Base-by-base conservation (phyloP, 2,797 vertebrate genomes). In the Rhinella marina region DNA sequence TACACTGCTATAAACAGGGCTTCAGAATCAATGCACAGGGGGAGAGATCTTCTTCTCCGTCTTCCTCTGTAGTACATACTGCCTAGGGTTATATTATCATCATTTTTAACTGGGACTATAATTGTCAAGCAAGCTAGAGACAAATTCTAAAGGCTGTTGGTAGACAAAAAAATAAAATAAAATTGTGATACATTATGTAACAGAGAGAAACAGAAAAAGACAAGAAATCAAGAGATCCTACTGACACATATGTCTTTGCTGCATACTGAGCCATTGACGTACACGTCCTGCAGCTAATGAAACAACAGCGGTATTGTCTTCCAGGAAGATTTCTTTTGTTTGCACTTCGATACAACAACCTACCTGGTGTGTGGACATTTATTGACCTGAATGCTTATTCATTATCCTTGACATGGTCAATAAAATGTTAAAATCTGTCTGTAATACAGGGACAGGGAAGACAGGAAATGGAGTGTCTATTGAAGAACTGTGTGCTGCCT, bases 1-100 rank as follows among this genome's bases (percentile, higher is more conserved):
- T 23, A 48, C 14, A 61, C 32, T 77, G 41, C 23, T 62, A 85
- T 13, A 64, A 81, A 32, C 41, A 86, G 0, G 64, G 29, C 27
- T 72, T 59, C 81, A 27, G 25, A 79, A 81, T 86, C 85, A 41
- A 70, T 80, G 57, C 85, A 70, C 75, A 57, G 19, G 3, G 29
- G 56, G 72, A 32, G 41, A 62, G 27, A 25, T 76, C 9, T 57
- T n/a, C n/a, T 27, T 76, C 70, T 76, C 23, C 64, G n/a, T 61
- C 32, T 57, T 52, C 11, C n/a, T 62, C 29, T 25, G 54, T 59
- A 77, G 72, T n/a, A 52, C 48, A 62, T 85, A 11, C 23, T 75
- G 83, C 83, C 72, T 62, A 21, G 23, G 57, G 83, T 62, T 21
- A 64, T 72, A 41, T 61, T 32, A 61, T 73, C 8, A 85, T 85